phyloP scores from a whole-genome alignment of 2,797 vertebrate genomes.

The Sebastolobus alascanus region DNA sequence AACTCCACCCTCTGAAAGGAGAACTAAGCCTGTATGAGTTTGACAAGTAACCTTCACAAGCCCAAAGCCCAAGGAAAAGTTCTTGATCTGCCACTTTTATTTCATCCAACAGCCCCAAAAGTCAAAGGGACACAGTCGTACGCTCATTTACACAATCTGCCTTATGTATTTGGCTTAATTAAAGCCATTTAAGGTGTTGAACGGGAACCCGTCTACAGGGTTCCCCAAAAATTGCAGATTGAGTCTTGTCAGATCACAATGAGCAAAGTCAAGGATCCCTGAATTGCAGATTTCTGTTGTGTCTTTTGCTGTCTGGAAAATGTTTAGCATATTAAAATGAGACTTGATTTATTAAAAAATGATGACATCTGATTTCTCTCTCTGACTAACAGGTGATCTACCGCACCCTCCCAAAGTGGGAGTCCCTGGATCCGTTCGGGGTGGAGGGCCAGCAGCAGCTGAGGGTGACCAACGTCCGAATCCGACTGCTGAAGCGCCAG shows the following conservation, averaged over 20 bases:
- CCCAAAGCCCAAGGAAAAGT: neutral
- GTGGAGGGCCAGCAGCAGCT: slow-evolving; percentile 89
- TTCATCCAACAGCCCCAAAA: neutral
- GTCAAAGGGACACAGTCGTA: neutral
- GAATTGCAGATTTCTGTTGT: neutral
- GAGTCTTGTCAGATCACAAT: neutral
- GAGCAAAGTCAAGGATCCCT: neutral
- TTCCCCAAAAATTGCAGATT: no score
- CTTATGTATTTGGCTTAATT: neutral
- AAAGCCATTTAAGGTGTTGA: neutral
- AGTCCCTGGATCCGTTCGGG: slow-evolving; percentile 91
- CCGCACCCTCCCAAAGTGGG: slow-evolving; percentile 90
- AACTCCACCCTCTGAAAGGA: neutral
- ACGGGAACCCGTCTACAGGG: no score
- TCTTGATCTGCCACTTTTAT: neutral
- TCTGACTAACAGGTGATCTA: slow-evolving; percentile 91
- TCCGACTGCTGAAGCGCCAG: slow-evolving; percentile 89
- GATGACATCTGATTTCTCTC: neutral
- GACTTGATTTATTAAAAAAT: neutral
- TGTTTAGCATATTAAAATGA: slow-evolving; percentile 1
- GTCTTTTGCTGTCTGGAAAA: neutral
- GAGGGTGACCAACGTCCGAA: slow-evolving; percentile 93
- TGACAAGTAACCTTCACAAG: neutral
- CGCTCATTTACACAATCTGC: neutral
- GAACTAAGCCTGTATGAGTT: neutral